Evolutionary conservation across 23 tunicate species (phyloP), one percentile per base, ranked within the genome.

Genomic region (Halocynthia aurantium): DNA sequence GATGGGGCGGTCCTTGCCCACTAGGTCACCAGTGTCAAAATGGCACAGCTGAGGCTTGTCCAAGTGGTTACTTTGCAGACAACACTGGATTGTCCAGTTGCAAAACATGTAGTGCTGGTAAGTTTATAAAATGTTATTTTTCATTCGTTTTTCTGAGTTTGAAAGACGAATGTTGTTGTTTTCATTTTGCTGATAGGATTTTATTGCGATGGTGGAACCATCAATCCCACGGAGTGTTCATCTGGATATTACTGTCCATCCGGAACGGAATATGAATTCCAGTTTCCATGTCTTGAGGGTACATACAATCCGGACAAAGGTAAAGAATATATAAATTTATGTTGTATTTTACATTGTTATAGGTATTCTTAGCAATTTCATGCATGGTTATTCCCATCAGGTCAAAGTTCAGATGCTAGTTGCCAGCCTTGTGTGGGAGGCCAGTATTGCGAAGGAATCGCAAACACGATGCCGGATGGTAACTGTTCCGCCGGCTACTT

Each of bases 231-330:
- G 7, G 68, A 58, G 56, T 94, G 99, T 76, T 52, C 60, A 20
- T 55, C 62, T 12, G 99, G 99, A 22, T 65, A 88, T 52, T 94
- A 70, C 60, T 94, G 99, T 74, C 88, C 83, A 10, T 9, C 40
- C 54, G 88, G 91, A 11, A 94, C 95, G 6, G 66, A 44, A 51
- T 83, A 57, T 69, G 73, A 64, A 31, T 40, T 53, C 8, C 78
- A 94, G 68, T 85, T 63, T 57, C 89, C 96, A 6, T 96, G 99
- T 71, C 88, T 81, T 8, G 73, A 87, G 55, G 99, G 99, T 15
- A 79, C 87, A 0, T 96, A 82, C 80, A 94, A 91, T 80, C 77
- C 87, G 55, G 54, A 81, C 78, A 88, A 90, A 81, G 87, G 95
- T 92, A 54, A 40, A 40, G 6, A 73, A 72, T 71, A 8, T 11